These are phyloP conservation scores for Marmota flaviventris DNA, from an alignment of 2,113 vertebrate genomes.

Conservation along the genomic window DNA sequence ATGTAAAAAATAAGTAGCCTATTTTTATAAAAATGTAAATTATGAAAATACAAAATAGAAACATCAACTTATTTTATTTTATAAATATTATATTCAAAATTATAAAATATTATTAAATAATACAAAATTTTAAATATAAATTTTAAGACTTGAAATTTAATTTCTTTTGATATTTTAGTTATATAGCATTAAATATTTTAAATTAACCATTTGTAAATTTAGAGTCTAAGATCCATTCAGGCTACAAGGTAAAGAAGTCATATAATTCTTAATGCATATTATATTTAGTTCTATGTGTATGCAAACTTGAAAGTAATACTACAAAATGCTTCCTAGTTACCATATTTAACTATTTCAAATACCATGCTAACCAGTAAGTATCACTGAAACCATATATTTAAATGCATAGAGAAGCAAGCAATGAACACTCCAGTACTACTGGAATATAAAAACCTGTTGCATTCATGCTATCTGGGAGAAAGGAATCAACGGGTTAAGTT, in stretches of 20 bases:
- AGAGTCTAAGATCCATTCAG: neutral
- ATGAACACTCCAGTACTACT: neutral
- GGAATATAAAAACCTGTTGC: neutral
- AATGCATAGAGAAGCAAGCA: neutral
- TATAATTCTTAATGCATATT: neutral
- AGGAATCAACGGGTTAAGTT: neutral
- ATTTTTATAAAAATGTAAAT: neutral
- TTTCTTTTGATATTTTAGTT: constrained; percentile 23
- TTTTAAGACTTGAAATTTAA: constrained; percentile 30
- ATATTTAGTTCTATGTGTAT: neutral
- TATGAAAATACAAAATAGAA: neutral
- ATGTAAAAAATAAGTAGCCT: neutral
- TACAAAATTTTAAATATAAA: neutral
- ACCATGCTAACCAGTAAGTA: too few species aligned
- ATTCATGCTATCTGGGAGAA: neutral
- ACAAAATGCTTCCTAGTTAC: too few species aligned
- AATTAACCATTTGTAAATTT: neutral
- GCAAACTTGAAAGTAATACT: too few species aligned
- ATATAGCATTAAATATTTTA: neutral
- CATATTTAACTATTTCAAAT: too few species aligned
- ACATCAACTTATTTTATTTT: neutral
- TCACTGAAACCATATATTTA: neutral
- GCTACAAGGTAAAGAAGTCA: constrained; percentile 9
- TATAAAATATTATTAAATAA: constrained; percentile 25
- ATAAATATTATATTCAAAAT: constrained; percentile 23